Evolutionary conservation across 2,888 invertebrate genomes (phyloP), one percentile per base, ranked within the genome.

Genomic region (Aspidiotus rigidus): DNA sequence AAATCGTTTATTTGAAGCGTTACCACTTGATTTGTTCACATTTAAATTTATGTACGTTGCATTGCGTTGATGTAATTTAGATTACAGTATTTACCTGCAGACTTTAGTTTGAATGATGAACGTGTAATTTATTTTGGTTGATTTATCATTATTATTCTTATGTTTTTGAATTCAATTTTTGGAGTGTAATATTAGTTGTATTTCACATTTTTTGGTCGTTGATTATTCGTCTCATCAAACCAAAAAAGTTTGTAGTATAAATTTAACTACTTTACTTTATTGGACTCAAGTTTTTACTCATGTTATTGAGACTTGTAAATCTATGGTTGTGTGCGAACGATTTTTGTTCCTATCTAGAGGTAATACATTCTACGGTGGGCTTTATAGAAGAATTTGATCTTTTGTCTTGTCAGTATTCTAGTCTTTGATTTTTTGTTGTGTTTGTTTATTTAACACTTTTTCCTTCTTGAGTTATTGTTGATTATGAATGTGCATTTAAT

Each of bases 401-500:
- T 16, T 55, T 9, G 17, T 53, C n/a, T 13, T 53, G 17, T 17
- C 17, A 16, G n/a, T 55, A 53, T 53, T n/a, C 53, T 11, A 53
- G 53, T 53, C 11, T 15, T n/a, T 53, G 1, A 13, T 64, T 64
- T 63, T 39, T 64, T 64, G 54, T 57, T 64, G 41, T 60, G 10
- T 42, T 60, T 67, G 39, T 60, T 49, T 53, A 53, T 44, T 42
- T 64, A 40, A 64, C 15, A 64, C 39, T 63, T 40, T 13, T 41
- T 64, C 17, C 40, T 66, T 67, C 60, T 67, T 67, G 42, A 28
- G 28, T 67, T 49, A 7, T 66, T 67, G 67, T 67, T 67, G 60
- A 67, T 67, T 64, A 39, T 17, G 57, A 67, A 67, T 69, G 62
- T 62, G 62, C 69, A 69, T 69, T 69, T 69, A 69, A 69, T 62